Base-by-base conservation (phyloP, 2,888 invertebrate species). In the Leptura quadrifasciata region DNA sequence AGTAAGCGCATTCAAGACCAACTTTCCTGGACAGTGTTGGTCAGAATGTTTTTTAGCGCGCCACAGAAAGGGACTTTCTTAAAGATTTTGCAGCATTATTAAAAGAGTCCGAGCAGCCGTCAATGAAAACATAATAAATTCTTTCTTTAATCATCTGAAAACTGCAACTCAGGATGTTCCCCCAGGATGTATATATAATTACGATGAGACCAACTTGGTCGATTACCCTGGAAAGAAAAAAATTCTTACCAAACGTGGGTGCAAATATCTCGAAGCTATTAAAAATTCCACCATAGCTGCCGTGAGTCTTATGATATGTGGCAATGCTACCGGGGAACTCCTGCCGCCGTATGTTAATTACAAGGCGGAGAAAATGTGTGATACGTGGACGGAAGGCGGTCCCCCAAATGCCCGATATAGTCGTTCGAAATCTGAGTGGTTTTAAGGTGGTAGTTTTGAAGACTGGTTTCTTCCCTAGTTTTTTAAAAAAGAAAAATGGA, bases 331-430 rank as follows among this genome's bases (percentile, higher is more conserved):
- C 20, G 86, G 86, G 10, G 72, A 79, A 63, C 54, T 85, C 8
- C 75, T 83, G n/a, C 83, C 84, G 12, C 80, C 80, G 18, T 86
- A 85, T 75, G 81, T 85, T 15, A 64, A 55, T 61, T 67, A 67
- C 72, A 88, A 87, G 75, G 77, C 85, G 4, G 81, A 85, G 73
- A 70, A 84, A 27, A 18, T 88, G 54, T 85, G 81, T 78, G 75
- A 82, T 52, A 65, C 57, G 12, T 77, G 77, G 77, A 77, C 79
- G 15, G 77, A 78, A 77, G 83, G 84, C 18, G 88, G 88, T 15
- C 87, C 85, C 72, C 54, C 79, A 10, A 76, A 76, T 17, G 60
- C 76, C 17, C 73, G 80, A n/a, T 82, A 80, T 52, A 79, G 77
- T 47, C 72, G 76, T 61, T 80, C 77, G 9, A 68, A 73, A 54